Evolutionary conservation across 2,888 invertebrate genomes (phyloP), one percentile per base, ranked within the genome.

Genomic region (Agrotis segetum): DNA sequence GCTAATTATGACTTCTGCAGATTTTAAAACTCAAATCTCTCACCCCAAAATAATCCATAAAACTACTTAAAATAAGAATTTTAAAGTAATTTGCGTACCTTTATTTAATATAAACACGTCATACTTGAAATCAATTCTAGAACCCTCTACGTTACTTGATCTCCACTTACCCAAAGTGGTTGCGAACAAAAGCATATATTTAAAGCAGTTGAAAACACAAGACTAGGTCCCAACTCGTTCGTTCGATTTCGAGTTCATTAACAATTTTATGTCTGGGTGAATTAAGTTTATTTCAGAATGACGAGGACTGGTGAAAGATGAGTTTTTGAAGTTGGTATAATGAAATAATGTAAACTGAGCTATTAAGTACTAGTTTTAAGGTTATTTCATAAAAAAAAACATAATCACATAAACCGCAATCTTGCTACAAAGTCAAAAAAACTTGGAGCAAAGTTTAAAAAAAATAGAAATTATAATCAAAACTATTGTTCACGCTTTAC

Each of bases 401-500:
- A 34, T 6, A 1, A 11, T 29, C 13, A 1, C 14, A 24, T 7
- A 17, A 62, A 69, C 58, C 49, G 46, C 56, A 77, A 52, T 24
- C 21, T 16, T 0, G 1, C 49, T 21, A 56, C 52, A 71, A 66
- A 66, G 55, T 53, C 3, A 29, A 29, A 29, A 29, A 29, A 29
- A 29, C 29, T 3, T 29, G 6, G 29, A 29, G 29, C 29, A 29
- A 29, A 29, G 5, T 29, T 5, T 5, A 29, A 29, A 29, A 29
- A 29, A 5, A 29, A 29, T 29, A 29, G 34, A 34, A 66, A 78
- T 82, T 77, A 82, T 40, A 44, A 47, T 59, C 19, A 52, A 7
- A 34, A 34, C 6, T 7, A 34, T 34, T 34, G 34, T 34, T 34
- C 34, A 7, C 34, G 34, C 7, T 7, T 7, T 34, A 34, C 34